Evolutionary conservation across 2,113 vertebrate genomes (phyloP), one percentile per base, ranked within the genome.

Genomic region (Heterotilapia buettikoferi): DNA sequence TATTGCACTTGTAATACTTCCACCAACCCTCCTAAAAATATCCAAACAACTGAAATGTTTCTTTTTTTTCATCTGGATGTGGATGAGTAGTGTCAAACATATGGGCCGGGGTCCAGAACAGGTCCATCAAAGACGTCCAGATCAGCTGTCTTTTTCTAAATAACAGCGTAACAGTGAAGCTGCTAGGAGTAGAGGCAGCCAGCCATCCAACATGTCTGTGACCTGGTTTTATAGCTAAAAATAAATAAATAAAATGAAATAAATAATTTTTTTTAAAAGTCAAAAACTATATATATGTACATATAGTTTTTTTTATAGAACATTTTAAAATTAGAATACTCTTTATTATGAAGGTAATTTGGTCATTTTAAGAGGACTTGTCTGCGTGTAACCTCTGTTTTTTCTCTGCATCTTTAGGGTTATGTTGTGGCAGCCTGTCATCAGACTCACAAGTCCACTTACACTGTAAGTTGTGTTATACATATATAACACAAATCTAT

Each of bases 401-500:
- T 38, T 19, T 88, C 8, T 84, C n/a, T 78, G 29, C 63, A n/a
- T 80, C 78, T 19, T 12, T 85, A 95, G 95, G 84, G 90, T 68
- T 31, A 45, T n/a, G 80, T 54, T 24, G 81, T 89, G 9, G 83
- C 88, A 10, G 7, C 84, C 9, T 90, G 76, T 73, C 38, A 45
- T 29, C 88, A 57, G 54, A 94, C 92, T 80, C 82, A 91, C 47
- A 92, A 86, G 63, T 93, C 90, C 57, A 89, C 89, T 3, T 93
- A 92, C 82, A 90, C 93, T 14, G 95, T 96, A 80, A 95, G 95
- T 76, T 14, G 3, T 26, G 6, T 63, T 61, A 43, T 45, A 5
- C 5, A 29, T 29, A 29, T 29, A 29, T 29, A 29, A n/a, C n/a
- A n/a, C n/a, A n/a, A n/a, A n/a, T n/a, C n/a, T n/a, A n/a, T n/a